Conservation (phyloP, 2,797 vertebrate species). For the Phalloptychus januarius region DNA sequence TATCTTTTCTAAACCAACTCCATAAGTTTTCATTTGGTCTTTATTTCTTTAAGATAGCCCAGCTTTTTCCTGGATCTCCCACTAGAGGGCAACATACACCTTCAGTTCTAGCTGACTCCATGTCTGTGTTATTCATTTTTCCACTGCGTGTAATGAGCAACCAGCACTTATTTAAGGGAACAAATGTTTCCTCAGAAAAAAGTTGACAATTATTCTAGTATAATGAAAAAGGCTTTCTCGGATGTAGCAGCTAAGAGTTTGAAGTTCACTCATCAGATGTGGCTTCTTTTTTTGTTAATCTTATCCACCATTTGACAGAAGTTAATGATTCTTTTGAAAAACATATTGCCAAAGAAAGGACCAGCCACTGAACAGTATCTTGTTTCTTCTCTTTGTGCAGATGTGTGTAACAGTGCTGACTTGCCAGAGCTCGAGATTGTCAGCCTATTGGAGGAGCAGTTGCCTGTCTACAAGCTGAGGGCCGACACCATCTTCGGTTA, state of each 20-base stretch:
- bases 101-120: background rate
- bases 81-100: slow-evolving; percentile 64
- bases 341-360: background rate
- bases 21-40: background rate
- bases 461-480: slow-evolving; percentile 96
- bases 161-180: background rate
- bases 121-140: background rate
- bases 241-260: background rate
- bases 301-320: background rate
- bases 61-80: slow-evolving; percentile 37
- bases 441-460: slow-evolving; percentile 96
- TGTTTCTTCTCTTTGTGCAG: slow-evolving; percentile 70
- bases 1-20: background rate
- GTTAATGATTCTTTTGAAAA: background rate
- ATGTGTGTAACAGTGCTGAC: slow-evolving; percentile 98
- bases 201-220: background rate
- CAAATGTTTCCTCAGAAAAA: background rate
- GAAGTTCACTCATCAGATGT: background rate
- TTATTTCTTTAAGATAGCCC: background rate
- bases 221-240: background rate
- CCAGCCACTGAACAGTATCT: background rate
- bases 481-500: slow-evolving; percentile 98
- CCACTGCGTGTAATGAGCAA: background rate
- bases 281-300: background rate
- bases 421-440: slow-evolving; percentile 99